Evolutionary conservation across 2,113 vertebrate genomes (phyloP).

Genomic region (Petromus typicus): DNA sequence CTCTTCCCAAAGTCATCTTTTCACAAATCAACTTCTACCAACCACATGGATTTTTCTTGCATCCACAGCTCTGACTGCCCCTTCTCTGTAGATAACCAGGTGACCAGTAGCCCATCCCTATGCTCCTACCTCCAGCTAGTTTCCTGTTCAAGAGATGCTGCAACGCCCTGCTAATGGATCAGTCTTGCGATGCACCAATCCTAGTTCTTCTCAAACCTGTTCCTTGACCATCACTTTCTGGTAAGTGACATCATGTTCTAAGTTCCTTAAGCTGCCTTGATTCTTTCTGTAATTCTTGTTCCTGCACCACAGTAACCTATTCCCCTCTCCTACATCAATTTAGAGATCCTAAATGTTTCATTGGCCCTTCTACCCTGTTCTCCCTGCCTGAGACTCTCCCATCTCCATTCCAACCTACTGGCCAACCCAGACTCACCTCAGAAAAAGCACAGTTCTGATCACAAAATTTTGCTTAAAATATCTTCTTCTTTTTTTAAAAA

Average conservation of each 20-base stretch:
- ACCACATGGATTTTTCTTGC: background rate
- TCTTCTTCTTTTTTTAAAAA: no score
- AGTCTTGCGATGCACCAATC: background rate
- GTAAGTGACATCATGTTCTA: background rate
- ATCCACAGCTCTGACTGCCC: background rate
- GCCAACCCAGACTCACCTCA: background rate
- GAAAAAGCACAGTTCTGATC: background rate
- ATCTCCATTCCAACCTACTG: background rate
- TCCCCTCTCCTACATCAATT: background rate
- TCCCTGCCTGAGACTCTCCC: background rate
- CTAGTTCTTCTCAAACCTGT: background rate
- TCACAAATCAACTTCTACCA: background rate
- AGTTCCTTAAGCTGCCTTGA: background rate
- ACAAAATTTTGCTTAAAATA: constrained; percentile 11
- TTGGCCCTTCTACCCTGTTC: background rate
- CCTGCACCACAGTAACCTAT: background rate
- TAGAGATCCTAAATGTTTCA: background rate
- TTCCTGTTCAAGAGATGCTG: background rate
- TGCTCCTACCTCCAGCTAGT: background rate
- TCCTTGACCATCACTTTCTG: background rate
- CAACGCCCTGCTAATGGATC: background rate
- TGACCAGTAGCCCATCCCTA: background rate
- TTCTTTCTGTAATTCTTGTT: background rate
- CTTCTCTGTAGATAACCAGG: background rate
- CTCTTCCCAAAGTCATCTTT: constrained; percentile 1